These are phyloP conservation scores for Apodemus sylvaticus DNA, from an alignment of 2,113 vertebrate genomes.

Conservation along the genomic window DNA sequence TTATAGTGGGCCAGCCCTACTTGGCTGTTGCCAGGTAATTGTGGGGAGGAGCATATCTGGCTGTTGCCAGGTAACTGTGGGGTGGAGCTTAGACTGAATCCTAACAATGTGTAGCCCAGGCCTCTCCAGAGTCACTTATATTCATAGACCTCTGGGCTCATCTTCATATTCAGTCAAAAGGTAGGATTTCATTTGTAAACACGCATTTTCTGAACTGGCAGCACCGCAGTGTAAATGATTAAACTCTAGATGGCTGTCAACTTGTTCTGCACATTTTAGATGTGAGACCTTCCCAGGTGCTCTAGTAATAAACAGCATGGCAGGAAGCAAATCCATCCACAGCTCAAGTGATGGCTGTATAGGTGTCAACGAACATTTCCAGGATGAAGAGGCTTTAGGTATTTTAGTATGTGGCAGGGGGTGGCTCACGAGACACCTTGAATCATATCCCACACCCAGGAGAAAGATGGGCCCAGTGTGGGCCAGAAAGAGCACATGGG, in stretches of 20 bases:
- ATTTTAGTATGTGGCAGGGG: background rate
- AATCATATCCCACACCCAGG: background rate
- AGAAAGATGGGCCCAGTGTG: background rate
- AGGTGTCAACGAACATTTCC: background rate
- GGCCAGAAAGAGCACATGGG: background rate
- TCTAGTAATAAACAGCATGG: background rate
- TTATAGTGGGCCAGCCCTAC: too few relatives aligned
- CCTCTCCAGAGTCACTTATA: background rate
- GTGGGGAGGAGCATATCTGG: too few relatives aligned
- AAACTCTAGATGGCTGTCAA: background rate
- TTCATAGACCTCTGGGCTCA: background rate
- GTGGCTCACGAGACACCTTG: background rate
- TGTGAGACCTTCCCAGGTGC: background rate
- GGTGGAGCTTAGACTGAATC: too few relatives aligned
- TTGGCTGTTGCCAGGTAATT: too few relatives aligned
- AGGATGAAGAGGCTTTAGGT: conserved; percentile 39
- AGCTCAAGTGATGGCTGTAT: background rate
- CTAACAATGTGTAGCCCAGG: too few relatives aligned
- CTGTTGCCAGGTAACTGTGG: too few relatives aligned
- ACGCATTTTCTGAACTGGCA: background rate
- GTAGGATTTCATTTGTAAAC: background rate
- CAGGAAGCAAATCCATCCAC: background rate
- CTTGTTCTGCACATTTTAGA: background rate
- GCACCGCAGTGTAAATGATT: background rate
- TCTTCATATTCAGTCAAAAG: background rate